phyloP scores from a whole-genome alignment of 2,113 vertebrate species.

The Myotis yumanensis region DNA sequence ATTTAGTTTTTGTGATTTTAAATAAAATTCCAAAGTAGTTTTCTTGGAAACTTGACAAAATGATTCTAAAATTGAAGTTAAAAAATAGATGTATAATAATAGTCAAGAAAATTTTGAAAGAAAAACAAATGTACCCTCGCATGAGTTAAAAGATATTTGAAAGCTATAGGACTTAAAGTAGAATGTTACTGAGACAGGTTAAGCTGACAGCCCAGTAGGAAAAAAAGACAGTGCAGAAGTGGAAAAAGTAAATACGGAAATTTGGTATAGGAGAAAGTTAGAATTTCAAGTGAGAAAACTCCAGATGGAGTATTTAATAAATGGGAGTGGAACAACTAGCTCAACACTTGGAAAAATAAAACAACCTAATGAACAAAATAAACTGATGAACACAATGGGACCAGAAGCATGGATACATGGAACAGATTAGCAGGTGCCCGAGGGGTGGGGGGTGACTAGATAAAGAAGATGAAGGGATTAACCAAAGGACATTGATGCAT shows the following conservation, averaged over 20 bases:
- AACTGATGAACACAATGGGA: too few species aligned
- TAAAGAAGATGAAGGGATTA: too few species aligned
- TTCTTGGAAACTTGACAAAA: constrained; percentile 8
- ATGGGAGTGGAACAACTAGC: not conserved
- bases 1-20: not conserved
- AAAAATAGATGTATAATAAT: not conserved
- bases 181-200: not conserved
- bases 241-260: not conserved
- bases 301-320: not conserved
- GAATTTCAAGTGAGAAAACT: not conserved
- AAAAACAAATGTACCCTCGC: not conserved
- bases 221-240: not conserved
- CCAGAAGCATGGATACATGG: too few species aligned
- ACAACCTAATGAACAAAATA: too few species aligned
- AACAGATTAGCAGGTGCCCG: too few species aligned
- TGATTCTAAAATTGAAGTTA: not conserved
- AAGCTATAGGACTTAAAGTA: not conserved
- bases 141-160: not conserved
- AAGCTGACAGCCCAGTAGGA: not conserved
- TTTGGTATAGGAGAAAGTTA: not conserved
- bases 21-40: not conserved
- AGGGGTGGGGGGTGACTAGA: too few species aligned
- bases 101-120: not conserved
- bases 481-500: too few species aligned
- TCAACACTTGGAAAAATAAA: not conserved